Evolutionary conservation across 2,888 invertebrate genomes (phyloP), one percentile per base, ranked within the genome.

Genomic region (Archips xylosteana): DNA sequence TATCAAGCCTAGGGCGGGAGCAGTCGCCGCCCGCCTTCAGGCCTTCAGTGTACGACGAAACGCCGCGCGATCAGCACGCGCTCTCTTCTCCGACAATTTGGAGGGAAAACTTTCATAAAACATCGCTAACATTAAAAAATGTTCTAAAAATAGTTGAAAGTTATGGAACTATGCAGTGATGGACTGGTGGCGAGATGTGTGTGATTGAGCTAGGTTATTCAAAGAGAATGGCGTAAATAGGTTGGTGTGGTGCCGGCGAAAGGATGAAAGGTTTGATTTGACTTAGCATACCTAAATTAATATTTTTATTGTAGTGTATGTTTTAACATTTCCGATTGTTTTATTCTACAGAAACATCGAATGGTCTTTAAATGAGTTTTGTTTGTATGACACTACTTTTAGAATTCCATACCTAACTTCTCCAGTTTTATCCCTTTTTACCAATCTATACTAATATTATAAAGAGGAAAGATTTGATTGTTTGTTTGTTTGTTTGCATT

Each of bases 71-170:
- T 81, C 68, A 70, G 75, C 82, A 87, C 88, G 91, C 85, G 79
- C 79, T 62, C 64, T 13, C 65, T 70, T 61, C 65, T 57, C 61
- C 64, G 74, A 9, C 70, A 72, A 76, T 80, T 86, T 83, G 89
- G 89, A 87, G 89, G 91, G 89, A 90, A 92, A 92, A 92, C 85
- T 92, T 92, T 80, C 78, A 81, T 60, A 77, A 83, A 85, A 42
- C 73, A 15, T 68, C 63, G 63, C 39, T 54, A 39, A 42, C 39
- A 47, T 39, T 47, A 12, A 32, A 76, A 78, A 75, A 73, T 74
- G 76, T 5, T 8, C 8, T 60, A 75, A 79, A 75, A 72, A 57
- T 6, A 51, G 69, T 23, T 77, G 73, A 70, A 74, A 69, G 15
- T 77, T 77, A 80, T 79, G 84, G 83, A 82, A 82, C 79, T 79